Conservation (phyloP, 2,113 vertebrate genomes). For the Boulengeromyrus knoepffleri region DNA sequence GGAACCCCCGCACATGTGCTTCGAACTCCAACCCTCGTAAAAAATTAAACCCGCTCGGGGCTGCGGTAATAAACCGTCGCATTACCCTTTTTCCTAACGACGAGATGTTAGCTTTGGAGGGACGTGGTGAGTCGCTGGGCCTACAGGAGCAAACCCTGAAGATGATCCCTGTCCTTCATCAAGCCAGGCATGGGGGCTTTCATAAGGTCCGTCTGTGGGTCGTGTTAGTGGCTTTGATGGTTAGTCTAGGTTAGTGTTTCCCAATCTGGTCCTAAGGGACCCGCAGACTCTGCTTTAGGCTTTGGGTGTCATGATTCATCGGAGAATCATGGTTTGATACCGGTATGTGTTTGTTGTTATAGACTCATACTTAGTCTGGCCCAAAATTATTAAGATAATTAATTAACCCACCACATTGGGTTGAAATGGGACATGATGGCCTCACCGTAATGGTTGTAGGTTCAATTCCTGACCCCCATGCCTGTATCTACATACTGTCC, state of each 20-base stretch:
- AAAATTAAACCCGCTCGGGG: constrained; percentile 38
- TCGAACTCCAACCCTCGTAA: constrained; percentile 32
- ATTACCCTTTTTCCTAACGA: constrained; percentile 30
- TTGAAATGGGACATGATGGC: neutral
- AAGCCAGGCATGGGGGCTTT: neutral
- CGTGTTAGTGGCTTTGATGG: neutral
- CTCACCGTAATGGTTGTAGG: neutral
- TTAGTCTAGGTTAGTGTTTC: neutral
- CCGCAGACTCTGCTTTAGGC: neutral
- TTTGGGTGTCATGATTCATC: neutral
- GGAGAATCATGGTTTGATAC: neutral
- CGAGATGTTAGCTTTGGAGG: neutral
- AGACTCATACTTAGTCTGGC: neutral
- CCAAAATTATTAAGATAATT: neutral
- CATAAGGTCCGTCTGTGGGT: neutral
- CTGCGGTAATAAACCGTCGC: constrained; percentile 41
- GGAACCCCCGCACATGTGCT: constrained; percentile 40
- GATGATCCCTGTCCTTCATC: neutral
- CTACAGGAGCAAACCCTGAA: neutral
- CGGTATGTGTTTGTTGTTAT: neutral
- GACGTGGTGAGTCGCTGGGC: neutral
- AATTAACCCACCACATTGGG: neutral
- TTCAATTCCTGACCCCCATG: neutral
- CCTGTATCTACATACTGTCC: neutral
- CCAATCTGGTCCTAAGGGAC: neutral